Evolutionary conservation across 2,888 invertebrate species (phyloP), one percentile per base, ranked within the genome.

Genomic region (Leptopilina myrica): DNA sequence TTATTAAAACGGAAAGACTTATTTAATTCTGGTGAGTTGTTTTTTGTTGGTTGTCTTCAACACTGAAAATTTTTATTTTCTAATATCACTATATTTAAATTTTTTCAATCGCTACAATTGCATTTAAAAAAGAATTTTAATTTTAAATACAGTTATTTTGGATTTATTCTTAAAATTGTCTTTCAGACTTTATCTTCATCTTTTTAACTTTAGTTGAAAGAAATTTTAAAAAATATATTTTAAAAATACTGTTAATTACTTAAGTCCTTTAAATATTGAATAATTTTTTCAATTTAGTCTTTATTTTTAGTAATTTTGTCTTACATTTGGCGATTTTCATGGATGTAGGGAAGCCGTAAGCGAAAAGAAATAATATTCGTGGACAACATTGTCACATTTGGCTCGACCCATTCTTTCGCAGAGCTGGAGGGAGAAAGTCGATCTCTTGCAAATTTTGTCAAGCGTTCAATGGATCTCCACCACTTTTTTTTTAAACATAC

Each of bases 1-100:
- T 92, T 89, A 90, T 90, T 89, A 89, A 89, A 88, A 88, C 88
- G 90, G 90, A 91, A 90, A 91, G 90, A 91, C 91, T 91, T 91
- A 91, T 91, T 91, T 91, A 91, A 91, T 91, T 91, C 89, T 90
- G 90, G 91, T 91, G 84, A 87, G 88, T 86, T 79, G 53, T 73
- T 62, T 49, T 49, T n/a, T n/a, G n/a, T n/a, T n/a, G n/a, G 8
- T 46, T 46, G 0, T 9, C 46, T 5, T 9, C 66, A 76, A 76
- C 46, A 76, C 20, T 0, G 26, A n/a, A 75, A 43, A 43, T 20
- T 53, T 76, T 20, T 26, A 43, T 46, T 20, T 49, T 76, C 20
- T 49, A 49, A 12, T 1, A 2, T 49, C 11, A 2, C 11, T 46
- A 46, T 33, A 4, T 33, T 2, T 33, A 33, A 2, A 20, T 33